Percentiles rank a stretch among this genome's conserved stretches.
Conservation (phyloP, 2,888 invertebrate species). For the Cartodere bifasciata region DNA sequence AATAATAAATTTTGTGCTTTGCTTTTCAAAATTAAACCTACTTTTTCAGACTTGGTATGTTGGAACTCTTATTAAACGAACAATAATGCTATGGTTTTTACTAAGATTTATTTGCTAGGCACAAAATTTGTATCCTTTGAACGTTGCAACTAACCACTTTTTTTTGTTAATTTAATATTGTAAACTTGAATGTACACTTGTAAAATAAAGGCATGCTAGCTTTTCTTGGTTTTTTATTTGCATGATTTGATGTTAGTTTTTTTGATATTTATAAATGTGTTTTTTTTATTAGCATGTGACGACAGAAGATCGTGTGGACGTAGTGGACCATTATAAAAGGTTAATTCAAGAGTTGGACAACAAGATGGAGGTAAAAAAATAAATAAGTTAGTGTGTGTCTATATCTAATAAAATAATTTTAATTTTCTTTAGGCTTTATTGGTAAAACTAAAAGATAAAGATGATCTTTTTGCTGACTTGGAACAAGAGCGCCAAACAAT, state of each 20-base stretch:
- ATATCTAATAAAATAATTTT: no score
- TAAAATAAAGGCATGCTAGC: constrained; percentile 26
- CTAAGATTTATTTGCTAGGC: no score
- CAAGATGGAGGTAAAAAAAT: constrained; percentile 33
- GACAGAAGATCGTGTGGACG: constrained; percentile 23
- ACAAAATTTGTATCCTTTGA: no score
- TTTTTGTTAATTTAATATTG: no score
- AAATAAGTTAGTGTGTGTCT: no score
- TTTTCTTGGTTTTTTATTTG: constrained; percentile 18
- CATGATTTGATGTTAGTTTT: constrained; percentile 13
- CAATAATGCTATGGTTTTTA: no score
- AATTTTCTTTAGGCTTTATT: constrained; percentile 25
- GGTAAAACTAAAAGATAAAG: constrained; percentile 30
- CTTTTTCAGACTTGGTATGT: not conserved
- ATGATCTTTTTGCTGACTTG: constrained; percentile 26
- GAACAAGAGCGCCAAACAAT: constrained; percentile 23
- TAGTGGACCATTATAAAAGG: constrained; percentile 28
- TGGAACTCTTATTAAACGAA: no score
- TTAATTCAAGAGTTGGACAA: constrained; percentile 29
- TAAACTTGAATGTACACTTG: not conserved
- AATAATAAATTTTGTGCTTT: constrained; percentile 3
- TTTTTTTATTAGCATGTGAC: constrained; percentile 20
- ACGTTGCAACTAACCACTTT: no score
- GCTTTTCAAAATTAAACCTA: constrained; percentile 5
- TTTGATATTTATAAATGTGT: constrained; percentile 14